Conservation (phyloP, 2,888 invertebrate genomes). For the Cataglyphis cursor region DNA sequence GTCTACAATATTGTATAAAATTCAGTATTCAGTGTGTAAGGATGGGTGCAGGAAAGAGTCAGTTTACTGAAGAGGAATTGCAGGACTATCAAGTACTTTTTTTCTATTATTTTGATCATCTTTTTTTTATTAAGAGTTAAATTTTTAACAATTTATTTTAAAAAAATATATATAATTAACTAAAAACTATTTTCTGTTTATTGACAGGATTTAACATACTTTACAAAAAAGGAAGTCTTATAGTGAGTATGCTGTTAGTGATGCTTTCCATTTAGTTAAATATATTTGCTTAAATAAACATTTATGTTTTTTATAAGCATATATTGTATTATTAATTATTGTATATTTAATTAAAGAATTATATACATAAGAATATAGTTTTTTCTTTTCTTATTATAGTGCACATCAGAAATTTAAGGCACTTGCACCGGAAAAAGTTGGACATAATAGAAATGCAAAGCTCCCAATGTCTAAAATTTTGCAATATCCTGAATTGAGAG, state of each 20-base stretch:
- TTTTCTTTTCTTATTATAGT: slow-evolving; percentile 86
- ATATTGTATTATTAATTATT: slow-evolving; percentile 20
- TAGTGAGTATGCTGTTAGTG: slow-evolving; percentile 90
- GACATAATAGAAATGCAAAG: slow-evolving; percentile 95
- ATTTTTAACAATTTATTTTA: neutral
- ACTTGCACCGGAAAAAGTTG: slow-evolving; percentile 95
- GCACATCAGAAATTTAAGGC: slow-evolving; percentile 96
- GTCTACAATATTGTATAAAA: neutral
- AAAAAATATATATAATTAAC: slow-evolving; percentile 2
- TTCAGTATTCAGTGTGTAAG: slow-evolving; percentile 61
- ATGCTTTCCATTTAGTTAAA: neutral
- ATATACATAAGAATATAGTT: neutral
- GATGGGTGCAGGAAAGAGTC: slow-evolving; percentile 95
- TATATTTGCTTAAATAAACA: neutral
- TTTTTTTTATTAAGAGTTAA: neutral
- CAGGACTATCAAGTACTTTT: slow-evolving; percentile 94
- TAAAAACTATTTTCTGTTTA: slow-evolving; percentile 57
- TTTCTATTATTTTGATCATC: neutral
- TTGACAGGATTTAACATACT: slow-evolving; percentile 96
- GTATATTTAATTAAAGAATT: slow-evolving; percentile 16
- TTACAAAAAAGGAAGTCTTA: slow-evolving; percentile 96
- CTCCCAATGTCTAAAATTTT: slow-evolving; percentile 94
- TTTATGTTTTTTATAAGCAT: slow-evolving; percentile 52
- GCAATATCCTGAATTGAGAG: slow-evolving; percentile 94
- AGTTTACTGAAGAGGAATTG: slow-evolving; percentile 95